Conservation (phyloP, 2,797 vertebrate species). For the Chloroceryle amazona region DNA sequence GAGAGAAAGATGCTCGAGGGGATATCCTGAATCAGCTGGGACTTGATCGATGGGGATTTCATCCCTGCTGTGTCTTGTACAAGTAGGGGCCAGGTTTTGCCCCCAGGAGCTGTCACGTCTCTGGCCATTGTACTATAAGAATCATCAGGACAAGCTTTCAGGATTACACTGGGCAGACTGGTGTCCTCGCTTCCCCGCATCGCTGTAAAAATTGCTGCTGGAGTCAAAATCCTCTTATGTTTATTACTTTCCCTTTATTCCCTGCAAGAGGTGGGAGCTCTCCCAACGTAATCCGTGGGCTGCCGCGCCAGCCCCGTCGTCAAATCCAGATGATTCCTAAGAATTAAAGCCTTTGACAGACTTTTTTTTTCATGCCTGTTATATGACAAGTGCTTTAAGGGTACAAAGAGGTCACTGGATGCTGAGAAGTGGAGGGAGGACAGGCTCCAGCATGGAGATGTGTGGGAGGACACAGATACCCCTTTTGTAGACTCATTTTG, state of each 20-base stretch:
- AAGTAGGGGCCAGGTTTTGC: background rate
- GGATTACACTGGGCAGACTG: background rate
- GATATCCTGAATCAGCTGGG: fast-evolving
- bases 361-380: background rate
- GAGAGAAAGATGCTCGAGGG: background rate
- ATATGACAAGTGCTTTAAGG: background rate
- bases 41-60: background rate
- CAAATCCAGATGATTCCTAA: conserved; percentile 22
- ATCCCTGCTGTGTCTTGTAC: background rate
- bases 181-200: background rate
- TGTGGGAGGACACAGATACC: fast-evolving
- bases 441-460: fast-evolving
- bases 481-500: background rate
- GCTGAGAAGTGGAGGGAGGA: background rate
- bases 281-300: background rate
- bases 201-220: background rate
- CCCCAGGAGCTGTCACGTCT: background rate
- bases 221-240: conserved; percentile 53
- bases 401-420: background rate
- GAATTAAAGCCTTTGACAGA: conserved; percentile 30
- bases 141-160: background rate
- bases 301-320: background rate
- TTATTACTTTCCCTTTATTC: conserved; percentile 43
- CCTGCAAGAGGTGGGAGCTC: background rate
- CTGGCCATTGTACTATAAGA: fast-evolving